Evolutionary conservation across 2,797 vertebrate species (phyloP), one percentile per base, ranked within the genome.

Genomic region (Acanthurus leucopareius): DNA sequence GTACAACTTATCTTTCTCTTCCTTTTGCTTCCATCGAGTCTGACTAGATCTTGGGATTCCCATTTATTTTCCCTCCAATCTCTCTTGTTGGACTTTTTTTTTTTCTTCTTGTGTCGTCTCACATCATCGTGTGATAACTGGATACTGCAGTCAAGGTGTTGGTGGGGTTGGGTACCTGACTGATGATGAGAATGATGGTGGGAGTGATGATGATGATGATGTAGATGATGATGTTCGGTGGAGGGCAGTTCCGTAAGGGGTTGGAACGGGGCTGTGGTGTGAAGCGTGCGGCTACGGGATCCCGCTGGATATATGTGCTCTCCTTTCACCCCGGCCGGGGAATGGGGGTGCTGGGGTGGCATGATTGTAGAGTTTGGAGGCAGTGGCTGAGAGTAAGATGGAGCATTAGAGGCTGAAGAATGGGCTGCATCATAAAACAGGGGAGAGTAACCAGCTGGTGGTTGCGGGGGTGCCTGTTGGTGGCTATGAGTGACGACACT

Each of bases 311-410:
- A 96, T 85, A 96, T 93, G 61, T 96, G 94, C 85, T 96, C 96
- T 84, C 95, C 96, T 84, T 96, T 96, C 66, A 96, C 94, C 69
- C 95, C 95, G 25, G 94, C 89, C 19, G 95, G 94, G 63, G 94
- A 95, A 80, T 95, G 96, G 17, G 96, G 95, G 81, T 96, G 96
- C 84, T 94, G 95, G 7, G 95, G 93, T 32, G 95, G 92, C 90
- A 96, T 94, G 67, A 95, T 89, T n/a, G 93, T 95, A 56, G 96
- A 96, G 86, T 95, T 96, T 70, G 95, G 94, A 83, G 96, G 94
- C 73, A 96, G 90, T 60, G 95, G 94, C 87, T 96, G 96, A 15
- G 95, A 95, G 88, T 94, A 96, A 47, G 94, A 84, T 10, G 91
- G 91, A 72, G 92, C 84, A 62, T 83, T 92, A 69, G 95, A 93